Percentiles rank a stretch among this genome's conserved stretches.
Conservation (phyloP, 35 echinoderm and acorn worm species). For the Lytechinus pictus region DNA sequence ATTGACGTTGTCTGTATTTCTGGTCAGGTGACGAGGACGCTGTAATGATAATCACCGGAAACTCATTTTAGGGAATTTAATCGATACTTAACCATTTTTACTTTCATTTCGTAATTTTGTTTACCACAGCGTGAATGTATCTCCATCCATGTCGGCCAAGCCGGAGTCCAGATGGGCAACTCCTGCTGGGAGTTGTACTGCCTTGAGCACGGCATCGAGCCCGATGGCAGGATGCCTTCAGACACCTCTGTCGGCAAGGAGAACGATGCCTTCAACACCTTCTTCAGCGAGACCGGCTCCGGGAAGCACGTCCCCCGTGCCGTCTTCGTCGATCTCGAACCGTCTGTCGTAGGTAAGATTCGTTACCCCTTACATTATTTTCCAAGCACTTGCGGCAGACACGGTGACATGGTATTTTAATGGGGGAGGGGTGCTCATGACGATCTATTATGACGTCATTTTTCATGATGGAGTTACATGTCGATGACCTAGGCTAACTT, state of each 20-base stretch:
- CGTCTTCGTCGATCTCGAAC: neutral
- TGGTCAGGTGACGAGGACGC: too few relatives aligned
- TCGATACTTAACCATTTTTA: neutral
- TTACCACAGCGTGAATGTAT: constrained; percentile 2
- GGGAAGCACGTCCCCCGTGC: neutral
- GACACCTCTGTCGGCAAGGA: neutral
- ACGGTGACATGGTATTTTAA: too few relatives aligned
- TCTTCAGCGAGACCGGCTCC: neutral
- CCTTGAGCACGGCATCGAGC: neutral
- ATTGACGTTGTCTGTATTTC: too few relatives aligned
- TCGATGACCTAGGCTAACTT: too few relatives aligned
- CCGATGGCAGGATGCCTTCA: neutral
- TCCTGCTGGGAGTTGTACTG: constrained; percentile 8
- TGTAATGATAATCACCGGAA: too few relatives aligned
- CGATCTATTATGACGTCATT: too few relatives aligned
- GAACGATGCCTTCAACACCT: neutral
- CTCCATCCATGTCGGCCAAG: neutral
- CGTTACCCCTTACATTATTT: too few relatives aligned
- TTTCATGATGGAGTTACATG: too few relatives aligned
- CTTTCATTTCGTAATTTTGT: neutral
- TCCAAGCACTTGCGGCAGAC: too few relatives aligned
- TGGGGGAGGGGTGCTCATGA: too few relatives aligned
- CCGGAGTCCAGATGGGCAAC: neutral
- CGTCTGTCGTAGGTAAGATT: neutral
- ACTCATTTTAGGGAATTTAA: too few relatives aligned